Evolutionary conservation across 2,888 invertebrate genomes (phyloP).

Genomic region (Laspeyria flexula): DNA sequence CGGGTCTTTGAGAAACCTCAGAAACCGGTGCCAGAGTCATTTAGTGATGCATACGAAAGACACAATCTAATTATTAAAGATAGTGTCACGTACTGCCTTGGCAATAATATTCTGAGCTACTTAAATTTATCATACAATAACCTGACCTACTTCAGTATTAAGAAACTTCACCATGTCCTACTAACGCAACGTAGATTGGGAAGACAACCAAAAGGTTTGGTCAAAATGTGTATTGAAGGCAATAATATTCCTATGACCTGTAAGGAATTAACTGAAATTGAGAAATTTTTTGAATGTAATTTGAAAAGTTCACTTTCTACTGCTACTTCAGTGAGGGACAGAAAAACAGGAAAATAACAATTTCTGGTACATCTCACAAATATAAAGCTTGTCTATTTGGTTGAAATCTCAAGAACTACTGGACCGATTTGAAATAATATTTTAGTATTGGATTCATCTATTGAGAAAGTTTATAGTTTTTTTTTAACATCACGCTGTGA

Average conservation of each 20-base stretch:
- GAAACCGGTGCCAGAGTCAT: conserved; percentile 35
- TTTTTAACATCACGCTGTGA: too few species aligned
- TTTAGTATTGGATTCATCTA: too few species aligned
- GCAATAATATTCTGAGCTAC: conserved; percentile 59
- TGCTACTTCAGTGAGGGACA: too few species aligned
- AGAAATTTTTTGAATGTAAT: neutral
- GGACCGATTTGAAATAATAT: too few species aligned
- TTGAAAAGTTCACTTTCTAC: too few species aligned
- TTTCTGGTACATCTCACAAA: too few species aligned
- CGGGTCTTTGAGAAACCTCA: too few species aligned
- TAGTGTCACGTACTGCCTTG: conserved; percentile 48
- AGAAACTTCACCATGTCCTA: conserved; percentile 54
- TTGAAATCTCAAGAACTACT: too few species aligned
- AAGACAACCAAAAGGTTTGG: conserved; percentile 57
- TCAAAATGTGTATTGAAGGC: conserved; percentile 63
- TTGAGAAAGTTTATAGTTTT: too few species aligned
- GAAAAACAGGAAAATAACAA: too few species aligned
- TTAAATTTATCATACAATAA: conserved; percentile 67
- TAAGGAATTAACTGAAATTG: conserved; percentile 50
- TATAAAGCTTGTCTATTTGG: too few species aligned
- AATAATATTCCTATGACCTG: conserved; percentile 57
- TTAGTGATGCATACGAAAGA: conserved; percentile 51
- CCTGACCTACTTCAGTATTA: conserved; percentile 51
- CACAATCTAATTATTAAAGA: conserved; percentile 40
- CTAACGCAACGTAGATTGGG: conserved; percentile 47